Evolutionary conservation across 30 jellyfish, hydroid and myxozoan genomes (phyloP).

Genomic region (Sanderia malayensis): DNA sequence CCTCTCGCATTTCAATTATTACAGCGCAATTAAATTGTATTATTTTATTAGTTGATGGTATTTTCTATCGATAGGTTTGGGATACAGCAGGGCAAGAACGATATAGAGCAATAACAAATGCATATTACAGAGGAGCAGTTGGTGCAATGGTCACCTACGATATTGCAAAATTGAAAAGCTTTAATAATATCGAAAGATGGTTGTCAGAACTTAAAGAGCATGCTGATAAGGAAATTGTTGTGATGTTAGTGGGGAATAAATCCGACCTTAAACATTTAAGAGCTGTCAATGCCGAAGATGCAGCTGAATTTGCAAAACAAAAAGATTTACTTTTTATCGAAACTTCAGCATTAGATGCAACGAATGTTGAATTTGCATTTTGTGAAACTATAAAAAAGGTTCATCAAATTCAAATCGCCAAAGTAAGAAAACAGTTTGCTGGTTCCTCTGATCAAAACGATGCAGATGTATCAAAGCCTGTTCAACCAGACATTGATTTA

Average conservation of each 20-base stretch:
- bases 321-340: slow-evolving; percentile 87
- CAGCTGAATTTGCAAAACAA: slow-evolving; percentile 90
- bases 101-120: slow-evolving; percentile 96
- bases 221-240: slow-evolving; percentile 88
- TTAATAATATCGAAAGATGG: slow-evolving; percentile 90
- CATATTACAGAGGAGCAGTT: slow-evolving; percentile 97
- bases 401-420: slow-evolving; percentile 82
- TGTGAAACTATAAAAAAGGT: slow-evolving; percentile 80
- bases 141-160: slow-evolving; percentile 98
- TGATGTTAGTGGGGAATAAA: slow-evolving; percentile 94
- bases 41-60: too few relatives aligned
- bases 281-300: slow-evolving; percentile 96
- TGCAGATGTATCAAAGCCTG: too few relatives aligned
- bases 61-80: slow-evolving; percentile 75
- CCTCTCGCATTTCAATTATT: too few relatives aligned
- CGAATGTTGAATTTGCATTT: slow-evolving; percentile 93
- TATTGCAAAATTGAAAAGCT: slow-evolving; percentile 79
- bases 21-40: too few relatives aligned
- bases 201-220: slow-evolving; percentile 87
- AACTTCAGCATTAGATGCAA: slow-evolving; percentile 97
- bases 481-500: too few relatives aligned
- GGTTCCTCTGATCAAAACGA: neutral
- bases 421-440: slow-evolving; percentile 71
- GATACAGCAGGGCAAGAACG: slow-evolving; percentile 99
- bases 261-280: slow-evolving; percentile 88